Evolutionary conservation across 2,888 invertebrate species (phyloP).

Genomic region (Nowickia ferox): DNA sequence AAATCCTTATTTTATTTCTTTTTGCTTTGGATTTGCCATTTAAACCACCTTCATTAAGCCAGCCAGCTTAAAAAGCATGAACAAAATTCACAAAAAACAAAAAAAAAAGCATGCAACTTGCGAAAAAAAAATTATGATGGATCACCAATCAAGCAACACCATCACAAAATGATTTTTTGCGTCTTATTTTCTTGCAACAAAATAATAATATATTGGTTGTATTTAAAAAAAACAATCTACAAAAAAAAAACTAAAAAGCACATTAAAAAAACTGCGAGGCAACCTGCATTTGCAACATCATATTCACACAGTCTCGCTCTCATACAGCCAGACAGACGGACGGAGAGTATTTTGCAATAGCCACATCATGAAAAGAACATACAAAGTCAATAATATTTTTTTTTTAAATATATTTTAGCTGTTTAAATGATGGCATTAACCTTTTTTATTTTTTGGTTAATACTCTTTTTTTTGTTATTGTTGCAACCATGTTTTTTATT

Average conservation of each 20-base stretch:
- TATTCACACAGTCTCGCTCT: conserved; percentile 51
- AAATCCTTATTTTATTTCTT: neutral
- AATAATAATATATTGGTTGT: conserved; percentile 63
- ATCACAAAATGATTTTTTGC: conserved; percentile 73
- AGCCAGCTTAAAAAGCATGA: conserved; percentile 41
- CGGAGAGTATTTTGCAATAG: conserved; percentile 29
- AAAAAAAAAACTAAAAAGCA: conserved; percentile 43
- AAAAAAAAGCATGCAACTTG: conserved; percentile 28
- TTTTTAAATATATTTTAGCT: conserved; percentile 58
- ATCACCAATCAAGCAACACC: conserved; percentile 83
- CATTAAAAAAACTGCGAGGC: conserved; percentile 48
- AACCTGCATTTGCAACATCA: conserved; percentile 69
- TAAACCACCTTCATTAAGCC: conserved; percentile 50
- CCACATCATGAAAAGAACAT: conserved; percentile 58
- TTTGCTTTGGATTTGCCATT: conserved; percentile 4
- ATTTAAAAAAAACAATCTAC: conserved; percentile 41
- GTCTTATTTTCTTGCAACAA: conserved; percentile 63
- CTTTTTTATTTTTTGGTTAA: conserved; percentile 55
- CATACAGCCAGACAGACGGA: conserved; percentile 1
- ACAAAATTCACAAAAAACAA: conserved; percentile 2
- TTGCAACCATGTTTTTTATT: conserved; percentile 59
- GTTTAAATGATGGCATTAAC: conserved; percentile 71
- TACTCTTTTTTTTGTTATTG: conserved; percentile 34
- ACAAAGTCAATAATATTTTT: conserved; percentile 70
- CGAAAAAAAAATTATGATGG: conserved; percentile 80